Base-by-base conservation (phyloP, 2,113 vertebrate genomes). In the Mungos mungo region DNA sequence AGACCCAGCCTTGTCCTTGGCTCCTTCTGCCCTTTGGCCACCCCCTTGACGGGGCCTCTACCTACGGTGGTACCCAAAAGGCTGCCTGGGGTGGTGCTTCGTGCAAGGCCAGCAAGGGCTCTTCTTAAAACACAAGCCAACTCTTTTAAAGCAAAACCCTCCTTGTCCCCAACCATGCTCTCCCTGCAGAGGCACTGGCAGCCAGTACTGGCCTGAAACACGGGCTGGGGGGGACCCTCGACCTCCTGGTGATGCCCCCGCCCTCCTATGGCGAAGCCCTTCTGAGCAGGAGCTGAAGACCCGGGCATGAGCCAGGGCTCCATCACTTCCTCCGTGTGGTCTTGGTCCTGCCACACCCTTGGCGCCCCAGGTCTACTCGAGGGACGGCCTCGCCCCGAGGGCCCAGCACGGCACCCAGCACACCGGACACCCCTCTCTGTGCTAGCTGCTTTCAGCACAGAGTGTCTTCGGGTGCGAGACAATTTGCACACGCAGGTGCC, bases 291-390 rank as follows among this genome's bases (percentile, higher is more conserved):
- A 47, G 50, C 13, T 10, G 15, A 29, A 47, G 23, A 38, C 19
- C 57, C 1, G 1, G 11, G 19, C 38, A 21, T 5, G 12, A 33
- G 57, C 29, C 2, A 0, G 1, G 45, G 15, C n/a, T 50, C 27
- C 0, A 11, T 19, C 12, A 6, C 65, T 66, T 33, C 45, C 50
- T 38, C 2, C 4, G 6, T 3, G 12, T 3, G 31, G 65, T 15
- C 68, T 12, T 4, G 3, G 35, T 7, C 57, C 6, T 7, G 4
- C 31, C 5, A 3, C 25, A 2, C 1, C n/a, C 1, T 31, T 8
- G 41, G 8, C 13, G 9, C 18, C 77, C 7, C 0, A 23, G 1
- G 14, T 35, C 27, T 9, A 35, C 25, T 7, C 0, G 3, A 13
- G 35, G 5, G 72, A 0, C 3, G 16, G 71, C 83, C 35, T 29